Evolutionary conservation across 2,797 vertebrate species (phyloP).

Genomic region (Sebastes diaconus): DNA sequence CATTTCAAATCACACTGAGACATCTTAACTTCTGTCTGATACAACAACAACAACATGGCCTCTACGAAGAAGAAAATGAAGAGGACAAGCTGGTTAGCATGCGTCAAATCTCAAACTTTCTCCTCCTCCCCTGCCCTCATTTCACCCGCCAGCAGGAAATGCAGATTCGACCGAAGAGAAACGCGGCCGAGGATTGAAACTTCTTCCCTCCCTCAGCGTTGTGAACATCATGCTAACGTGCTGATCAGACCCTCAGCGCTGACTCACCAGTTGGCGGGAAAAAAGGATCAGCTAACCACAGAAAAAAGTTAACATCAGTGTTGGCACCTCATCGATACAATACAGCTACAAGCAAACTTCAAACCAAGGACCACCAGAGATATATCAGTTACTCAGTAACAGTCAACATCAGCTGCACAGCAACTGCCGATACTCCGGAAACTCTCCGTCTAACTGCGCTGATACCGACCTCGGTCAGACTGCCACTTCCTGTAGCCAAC

Average conservation of each 20-base stretch:
- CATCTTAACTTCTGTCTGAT: background rate
- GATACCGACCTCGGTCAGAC: background rate
- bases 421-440: background rate
- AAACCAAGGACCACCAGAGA: background rate
- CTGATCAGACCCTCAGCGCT: background rate
- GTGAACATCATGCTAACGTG: background rate
- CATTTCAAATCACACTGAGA: slow-evolving; percentile 14
- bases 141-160: slow-evolving; percentile 74
- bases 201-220: background rate
- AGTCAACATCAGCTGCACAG: slow-evolving; percentile 14
- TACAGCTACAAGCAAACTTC: background rate
- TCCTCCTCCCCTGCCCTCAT: slow-evolving; percentile 25
- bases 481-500: background rate
- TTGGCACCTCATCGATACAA: slow-evolving; percentile 4
- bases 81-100: background rate
- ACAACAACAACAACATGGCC: background rate
- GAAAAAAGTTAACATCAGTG: slow-evolving; percentile 22
- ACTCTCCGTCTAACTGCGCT: background rate
- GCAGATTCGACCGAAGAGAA: background rate
- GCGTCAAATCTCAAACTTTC: background rate
- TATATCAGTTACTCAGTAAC: background rate
- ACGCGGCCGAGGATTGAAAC: background rate
- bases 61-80: background rate
- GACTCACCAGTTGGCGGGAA: background rate
- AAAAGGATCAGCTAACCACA: background rate